A percentile compares a stretch with the other conserved stretches of the same genome.
Conservation (phyloP, 2,888 invertebrate species). For the Aradus depressus region DNA sequence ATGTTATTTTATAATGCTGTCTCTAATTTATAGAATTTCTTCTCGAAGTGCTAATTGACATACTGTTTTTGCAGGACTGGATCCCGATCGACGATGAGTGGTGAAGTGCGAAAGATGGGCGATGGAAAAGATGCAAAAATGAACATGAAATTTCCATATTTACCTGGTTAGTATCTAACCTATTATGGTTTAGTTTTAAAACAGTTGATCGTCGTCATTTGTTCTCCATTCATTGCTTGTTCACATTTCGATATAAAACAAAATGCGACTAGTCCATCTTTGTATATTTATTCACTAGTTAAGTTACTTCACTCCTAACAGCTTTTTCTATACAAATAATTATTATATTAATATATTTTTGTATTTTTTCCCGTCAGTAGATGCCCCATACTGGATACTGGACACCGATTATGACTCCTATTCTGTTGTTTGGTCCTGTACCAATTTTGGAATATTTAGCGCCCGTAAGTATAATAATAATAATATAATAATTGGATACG, state of each 20-base stretch:
- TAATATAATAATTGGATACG: too few relatives aligned
- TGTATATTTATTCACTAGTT: too few relatives aligned
- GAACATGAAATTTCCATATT: conserved; percentile 48
- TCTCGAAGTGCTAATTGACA: background rate
- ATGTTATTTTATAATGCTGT: too few relatives aligned
- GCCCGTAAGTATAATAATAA: conserved; percentile 38
- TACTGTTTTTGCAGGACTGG: conserved; percentile 14
- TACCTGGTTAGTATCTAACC: conserved; percentile 41
- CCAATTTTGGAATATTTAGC: conserved; percentile 36
- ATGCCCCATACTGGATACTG: conserved; percentile 51
- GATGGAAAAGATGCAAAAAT: conserved; percentile 39
- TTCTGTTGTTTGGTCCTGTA: conserved; percentile 52
- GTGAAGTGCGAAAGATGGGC: conserved; percentile 9
- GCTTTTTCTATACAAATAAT: too few relatives aligned
- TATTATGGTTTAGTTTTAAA: conserved; percentile 28
- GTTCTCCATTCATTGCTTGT: conserved; percentile 1
- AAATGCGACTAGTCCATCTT: too few relatives aligned
- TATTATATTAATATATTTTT: too few relatives aligned
- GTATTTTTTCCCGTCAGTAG: conserved; percentile 39
- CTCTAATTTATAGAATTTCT: background rate
- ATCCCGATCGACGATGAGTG: conserved; percentile 5
- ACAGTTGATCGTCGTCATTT: too few relatives aligned
- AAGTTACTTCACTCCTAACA: too few relatives aligned
- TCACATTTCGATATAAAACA: background rate
- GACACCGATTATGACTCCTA: conserved; percentile 52